Conservation (phyloP, 92 coral and sea anemone genomes). For the Actinostola sp. region DNA sequence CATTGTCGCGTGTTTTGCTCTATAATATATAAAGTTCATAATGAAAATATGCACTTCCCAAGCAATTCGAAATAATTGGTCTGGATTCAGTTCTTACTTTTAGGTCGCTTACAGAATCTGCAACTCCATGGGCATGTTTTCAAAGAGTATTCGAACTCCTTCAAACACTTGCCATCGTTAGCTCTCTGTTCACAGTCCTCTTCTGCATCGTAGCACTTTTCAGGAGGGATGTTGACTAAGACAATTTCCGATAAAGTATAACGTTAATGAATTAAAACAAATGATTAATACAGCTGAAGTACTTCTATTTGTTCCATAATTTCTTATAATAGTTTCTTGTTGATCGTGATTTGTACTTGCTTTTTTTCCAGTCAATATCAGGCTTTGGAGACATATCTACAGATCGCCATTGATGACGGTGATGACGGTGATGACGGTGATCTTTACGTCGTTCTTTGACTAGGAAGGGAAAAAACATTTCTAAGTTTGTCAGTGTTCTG, state of each 20-base stretch:
- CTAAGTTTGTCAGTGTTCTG: too few relatives aligned
- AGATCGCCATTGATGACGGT: too few relatives aligned
- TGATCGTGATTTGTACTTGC: not conserved
- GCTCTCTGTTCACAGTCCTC: conserved; percentile 23
- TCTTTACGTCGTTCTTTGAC: too few relatives aligned
- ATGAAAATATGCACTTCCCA: not conserved
- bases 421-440: too few relatives aligned
- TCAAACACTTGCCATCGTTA: conserved; percentile 22
- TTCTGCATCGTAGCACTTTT: conserved; percentile 14
- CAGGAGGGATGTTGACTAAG: conserved; percentile 17
- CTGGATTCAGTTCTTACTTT: conserved; percentile 14
- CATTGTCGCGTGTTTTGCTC: conserved; percentile 16
- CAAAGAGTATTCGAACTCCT: conserved; percentile 2
- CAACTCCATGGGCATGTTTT: conserved; percentile 47
- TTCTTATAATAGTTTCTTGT: too few relatives aligned
- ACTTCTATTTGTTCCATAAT: too few relatives aligned
- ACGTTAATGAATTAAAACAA: not conserved
- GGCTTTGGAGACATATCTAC: too few relatives aligned
- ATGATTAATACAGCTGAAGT: too few relatives aligned
- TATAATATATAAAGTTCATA: not conserved
- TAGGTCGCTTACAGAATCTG: conserved; percentile 28
- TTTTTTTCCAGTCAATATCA: not conserved
- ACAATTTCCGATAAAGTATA: not conserved
- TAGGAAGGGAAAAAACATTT: too few relatives aligned
- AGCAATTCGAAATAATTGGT: not conserved